A percentile compares a stretch with the other conserved stretches of the same genome.
phyloP scores from a whole-genome alignment of 1,140 invertebrate genomes.

The Telenomus remus region DNA sequence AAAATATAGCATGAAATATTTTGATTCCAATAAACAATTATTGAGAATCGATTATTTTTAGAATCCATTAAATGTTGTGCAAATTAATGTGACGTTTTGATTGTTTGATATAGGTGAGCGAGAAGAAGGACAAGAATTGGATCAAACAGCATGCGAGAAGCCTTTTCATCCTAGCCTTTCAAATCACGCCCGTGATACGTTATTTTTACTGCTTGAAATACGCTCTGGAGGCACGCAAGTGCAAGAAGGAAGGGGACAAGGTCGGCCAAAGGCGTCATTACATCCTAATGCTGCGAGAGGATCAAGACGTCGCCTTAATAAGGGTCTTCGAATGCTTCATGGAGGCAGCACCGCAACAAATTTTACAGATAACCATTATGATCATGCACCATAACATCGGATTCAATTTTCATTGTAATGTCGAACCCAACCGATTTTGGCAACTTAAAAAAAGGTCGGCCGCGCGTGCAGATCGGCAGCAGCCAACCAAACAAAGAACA shows the following conservation, averaged over 20 bases:
- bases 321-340: slow-evolving; percentile 93
- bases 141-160: slow-evolving; percentile 29
- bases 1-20: too few species aligned
- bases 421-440: slow-evolving; percentile 37
- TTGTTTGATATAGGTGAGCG: slow-evolving; percentile 27
- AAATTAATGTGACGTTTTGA: slow-evolving; percentile 35
- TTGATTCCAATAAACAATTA: too few species aligned
- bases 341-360: slow-evolving; percentile 91
- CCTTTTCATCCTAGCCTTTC: slow-evolving; percentile 72
- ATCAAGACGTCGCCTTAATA: slow-evolving; percentile 88
- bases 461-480: slow-evolving; percentile 19
- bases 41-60: slow-evolving; percentile 2
- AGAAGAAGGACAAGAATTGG: slow-evolving; percentile 12
- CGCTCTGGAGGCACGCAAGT: slow-evolving; percentile 75
- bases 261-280: slow-evolving; percentile 80
- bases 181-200: slow-evolving; percentile 76
- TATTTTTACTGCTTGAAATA: slow-evolving; percentile 78
- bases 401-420: slow-evolving; percentile 69
- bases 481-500: slow-evolving; percentile 6
- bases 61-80: slow-evolving; percentile 8
- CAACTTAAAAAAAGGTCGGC: slow-evolving; percentile 24
- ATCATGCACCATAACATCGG: slow-evolving; percentile 73
- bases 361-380: slow-evolving; percentile 86
- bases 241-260: slow-evolving; percentile 70
- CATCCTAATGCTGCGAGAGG: slow-evolving; percentile 86